These are phyloP conservation scores for Trichogramma pretiosum DNA, from an alignment of 1,140 invertebrate species.

Conservation along the genomic window DNA sequence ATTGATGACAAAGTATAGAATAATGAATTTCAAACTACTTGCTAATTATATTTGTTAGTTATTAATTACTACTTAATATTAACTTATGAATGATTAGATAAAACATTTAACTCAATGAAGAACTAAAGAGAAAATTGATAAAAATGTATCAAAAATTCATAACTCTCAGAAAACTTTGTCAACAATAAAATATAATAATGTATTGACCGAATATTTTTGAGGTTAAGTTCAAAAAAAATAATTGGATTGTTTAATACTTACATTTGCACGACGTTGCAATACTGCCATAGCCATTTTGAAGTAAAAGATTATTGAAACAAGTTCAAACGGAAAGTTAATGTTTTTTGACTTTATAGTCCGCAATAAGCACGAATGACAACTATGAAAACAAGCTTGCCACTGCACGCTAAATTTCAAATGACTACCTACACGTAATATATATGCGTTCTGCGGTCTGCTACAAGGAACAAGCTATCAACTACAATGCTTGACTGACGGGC, in stretches of 20 bases:
- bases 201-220: background rate
- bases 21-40: no score
- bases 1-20: no score
- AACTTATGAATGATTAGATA: background rate
- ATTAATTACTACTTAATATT: background rate
- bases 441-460: no score
- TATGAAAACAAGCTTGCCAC: no score
- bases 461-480: no score
- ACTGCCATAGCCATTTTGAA: constrained; percentile 52
- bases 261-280: constrained; percentile 52
- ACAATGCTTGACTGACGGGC: no score
- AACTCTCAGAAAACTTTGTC: no score
- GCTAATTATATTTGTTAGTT: background rate
- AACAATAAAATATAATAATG: background rate
- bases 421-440: no score
- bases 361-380: no score
- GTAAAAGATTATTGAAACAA: background rate
- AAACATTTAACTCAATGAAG: background rate
- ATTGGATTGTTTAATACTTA: constrained; percentile 32
- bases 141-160: no score
- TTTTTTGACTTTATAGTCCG: no score
- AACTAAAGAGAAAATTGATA: constrained; percentile 4
- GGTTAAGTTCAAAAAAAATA: constrained; percentile 7
- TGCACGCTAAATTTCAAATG: no score
- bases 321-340: background rate